Evolutionary conservation across 2,797 vertebrate species (phyloP).

Genomic region (Babyrousa celebensis): DNA sequence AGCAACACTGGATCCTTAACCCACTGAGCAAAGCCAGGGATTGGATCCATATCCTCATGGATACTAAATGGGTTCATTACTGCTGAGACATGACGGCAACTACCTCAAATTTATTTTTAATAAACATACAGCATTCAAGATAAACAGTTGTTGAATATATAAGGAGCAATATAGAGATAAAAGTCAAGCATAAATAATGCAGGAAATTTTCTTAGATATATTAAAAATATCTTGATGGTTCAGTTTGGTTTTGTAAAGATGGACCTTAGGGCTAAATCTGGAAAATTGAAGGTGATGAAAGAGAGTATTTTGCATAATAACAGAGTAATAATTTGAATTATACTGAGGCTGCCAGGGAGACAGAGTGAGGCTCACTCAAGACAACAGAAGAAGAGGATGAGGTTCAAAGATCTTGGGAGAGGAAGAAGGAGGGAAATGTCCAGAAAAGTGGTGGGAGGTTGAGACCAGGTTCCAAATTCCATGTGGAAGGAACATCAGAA

Average conservation of each 20-base stretch:
- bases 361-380: background rate
- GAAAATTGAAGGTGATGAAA: background rate
- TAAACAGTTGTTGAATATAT: slow-evolving; percentile 32
- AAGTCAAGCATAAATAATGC: slow-evolving; percentile 1
- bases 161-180: slow-evolving; percentile 49
- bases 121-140: background rate
- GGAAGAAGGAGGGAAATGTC: background rate
- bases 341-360: background rate
- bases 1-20: too few species aligned
- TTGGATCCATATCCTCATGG: too few species aligned
- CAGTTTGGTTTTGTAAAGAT: background rate
- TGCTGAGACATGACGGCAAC: too few species aligned
- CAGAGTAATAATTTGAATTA: background rate
- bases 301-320: background rate
- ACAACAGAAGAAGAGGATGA: background rate
- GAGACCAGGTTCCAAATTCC: background rate
- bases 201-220: slow-evolving; percentile 7
- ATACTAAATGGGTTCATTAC: too few species aligned
- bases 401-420: background rate
- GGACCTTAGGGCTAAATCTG: background rate
- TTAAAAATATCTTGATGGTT: background rate
- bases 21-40: too few species aligned
- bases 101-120: slow-evolving; percentile 35
- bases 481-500: background rate
- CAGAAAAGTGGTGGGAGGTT: background rate